phyloP scores from a whole-genome alignment of 2,797 vertebrate species.

The Octomys mimax region DNA sequence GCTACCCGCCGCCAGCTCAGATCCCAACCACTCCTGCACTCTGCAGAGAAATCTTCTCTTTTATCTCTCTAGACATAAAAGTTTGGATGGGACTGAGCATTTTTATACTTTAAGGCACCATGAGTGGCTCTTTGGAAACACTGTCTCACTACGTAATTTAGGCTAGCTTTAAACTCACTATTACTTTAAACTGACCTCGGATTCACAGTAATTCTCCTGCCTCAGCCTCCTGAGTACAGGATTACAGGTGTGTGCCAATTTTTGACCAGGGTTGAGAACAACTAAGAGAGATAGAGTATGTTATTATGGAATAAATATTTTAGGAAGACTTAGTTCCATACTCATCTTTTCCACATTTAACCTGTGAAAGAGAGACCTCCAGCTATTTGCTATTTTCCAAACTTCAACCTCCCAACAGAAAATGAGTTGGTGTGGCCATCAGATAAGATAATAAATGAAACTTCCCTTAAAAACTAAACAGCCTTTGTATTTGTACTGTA shows the following conservation, averaged over 20 bases:
- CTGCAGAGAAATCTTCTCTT: slow-evolving; percentile 32
- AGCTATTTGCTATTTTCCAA: slow-evolving; percentile 60
- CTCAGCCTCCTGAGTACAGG: background rate
- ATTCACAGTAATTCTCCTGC: background rate
- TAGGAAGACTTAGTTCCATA: slow-evolving; percentile 34
- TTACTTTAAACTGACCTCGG: background rate
- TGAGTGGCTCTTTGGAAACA: background rate
- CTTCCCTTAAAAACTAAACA: background rate
- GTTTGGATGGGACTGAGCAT: background rate
- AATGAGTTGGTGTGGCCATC: background rate
- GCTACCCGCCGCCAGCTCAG: slow-evolving; percentile 30
- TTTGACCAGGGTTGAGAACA: slow-evolving; percentile 32
- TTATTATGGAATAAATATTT: background rate
- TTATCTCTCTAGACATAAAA: slow-evolving; percentile 22
- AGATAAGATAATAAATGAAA: slow-evolving; percentile 56
- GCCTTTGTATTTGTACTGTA: background rate
- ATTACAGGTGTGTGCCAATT: background rate
- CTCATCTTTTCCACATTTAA: slow-evolving; percentile 15
- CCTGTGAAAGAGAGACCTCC: slow-evolving; percentile 27
- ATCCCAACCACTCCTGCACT: slow-evolving; percentile 30
- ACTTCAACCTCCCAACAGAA: background rate
- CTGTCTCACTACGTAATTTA: background rate
- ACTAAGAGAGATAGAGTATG: background rate
- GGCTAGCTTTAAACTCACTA: background rate
- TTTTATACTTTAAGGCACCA: slow-evolving; percentile 49